Percentiles rank a stretch among this genome's conserved stretches.
Conservation (phyloP, 2,888 invertebrate genomes). For the Drosophila gaucha region DNA sequence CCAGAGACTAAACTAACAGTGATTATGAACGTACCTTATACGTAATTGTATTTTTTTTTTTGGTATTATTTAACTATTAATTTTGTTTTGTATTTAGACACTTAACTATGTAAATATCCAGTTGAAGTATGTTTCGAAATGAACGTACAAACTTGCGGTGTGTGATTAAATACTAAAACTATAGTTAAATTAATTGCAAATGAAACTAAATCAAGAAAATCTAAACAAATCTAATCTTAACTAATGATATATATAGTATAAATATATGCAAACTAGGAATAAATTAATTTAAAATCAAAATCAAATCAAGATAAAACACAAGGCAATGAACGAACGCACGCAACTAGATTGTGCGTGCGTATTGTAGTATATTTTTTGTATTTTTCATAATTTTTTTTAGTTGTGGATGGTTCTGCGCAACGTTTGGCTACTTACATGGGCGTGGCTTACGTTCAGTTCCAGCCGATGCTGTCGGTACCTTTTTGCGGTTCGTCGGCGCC, state of each 20-base stretch:
- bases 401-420: constrained; percentile 48
- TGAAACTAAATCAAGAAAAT: constrained; percentile 30
- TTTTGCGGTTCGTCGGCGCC: constrained; percentile 86
- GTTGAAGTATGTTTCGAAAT: constrained; percentile 49
- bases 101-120: constrained; percentile 59
- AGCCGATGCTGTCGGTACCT: constrained; percentile 85
- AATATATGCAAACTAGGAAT: constrained; percentile 58
- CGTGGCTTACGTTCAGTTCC: constrained; percentile 87
- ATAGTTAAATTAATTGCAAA: constrained; percentile 61
- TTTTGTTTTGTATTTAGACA: constrained; percentile 52
- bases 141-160: constrained; percentile 56
- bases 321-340: constrained; percentile 47
- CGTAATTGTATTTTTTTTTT: constrained; percentile 4
- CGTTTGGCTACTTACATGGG: constrained; percentile 87
- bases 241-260: constrained; percentile 22
- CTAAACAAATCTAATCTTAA: constrained; percentile 34
- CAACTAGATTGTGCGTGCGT: constrained; percentile 33
- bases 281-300: constrained; percentile 38
- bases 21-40: constrained; percentile 31
- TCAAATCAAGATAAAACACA: constrained; percentile 29
- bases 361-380: constrained; percentile 11
- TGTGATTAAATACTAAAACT: constrained; percentile 66
- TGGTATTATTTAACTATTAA: constrained; percentile 28
- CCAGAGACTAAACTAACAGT: constrained; percentile 74
- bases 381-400: constrained; percentile 16